Percentiles rank a stretch among this genome's conserved stretches.
phyloP scores from a whole-genome alignment of 2,888 invertebrate genomes.

The Tryphoninae sp. region DNA sequence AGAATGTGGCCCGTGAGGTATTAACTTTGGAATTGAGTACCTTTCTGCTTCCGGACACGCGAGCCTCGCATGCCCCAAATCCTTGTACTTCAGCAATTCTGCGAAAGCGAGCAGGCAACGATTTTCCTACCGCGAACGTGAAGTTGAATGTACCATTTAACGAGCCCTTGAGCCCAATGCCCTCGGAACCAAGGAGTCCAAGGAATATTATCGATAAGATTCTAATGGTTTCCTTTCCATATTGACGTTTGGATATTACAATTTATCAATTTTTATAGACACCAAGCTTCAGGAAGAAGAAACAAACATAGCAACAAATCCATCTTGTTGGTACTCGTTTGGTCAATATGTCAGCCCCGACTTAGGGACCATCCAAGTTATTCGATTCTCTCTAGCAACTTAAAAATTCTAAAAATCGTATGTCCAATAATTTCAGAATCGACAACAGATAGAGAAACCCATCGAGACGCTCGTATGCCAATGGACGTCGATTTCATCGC shows the following conservation, averaged over 20 bases:
- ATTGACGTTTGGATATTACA: too few relatives aligned
- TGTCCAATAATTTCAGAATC: not conserved
- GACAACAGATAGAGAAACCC: not conserved
- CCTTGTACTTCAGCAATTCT: constrained; percentile 22
- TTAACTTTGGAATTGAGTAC: constrained; percentile 68
- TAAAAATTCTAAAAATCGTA: too few relatives aligned
- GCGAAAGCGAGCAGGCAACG: constrained; percentile 13
- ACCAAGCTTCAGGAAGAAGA: too few relatives aligned
- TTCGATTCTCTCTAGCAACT: too few relatives aligned
- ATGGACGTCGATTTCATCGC: not conserved
- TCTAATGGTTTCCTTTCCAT: too few relatives aligned
- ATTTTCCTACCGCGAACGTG: constrained; percentile 27
- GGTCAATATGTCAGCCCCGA: too few relatives aligned
- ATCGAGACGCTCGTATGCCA: not conserved
- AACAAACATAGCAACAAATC: too few relatives aligned
- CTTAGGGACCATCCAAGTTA: too few relatives aligned
- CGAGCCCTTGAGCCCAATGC: not conserved
- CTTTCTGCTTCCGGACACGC: constrained; percentile 61
- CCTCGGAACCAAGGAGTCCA: not conserved
- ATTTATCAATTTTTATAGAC: too few relatives aligned
- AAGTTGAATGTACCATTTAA: constrained; percentile 4
- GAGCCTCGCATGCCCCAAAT: constrained; percentile 51
- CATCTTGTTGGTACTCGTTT: too few relatives aligned
- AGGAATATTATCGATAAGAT: not conserved
- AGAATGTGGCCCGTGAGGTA: constrained; percentile 56